Evolutionary conservation across 2,888 invertebrate species (phyloP), one percentile per base, ranked within the genome.

Genomic region (Crossocerus cetratus): DNA sequence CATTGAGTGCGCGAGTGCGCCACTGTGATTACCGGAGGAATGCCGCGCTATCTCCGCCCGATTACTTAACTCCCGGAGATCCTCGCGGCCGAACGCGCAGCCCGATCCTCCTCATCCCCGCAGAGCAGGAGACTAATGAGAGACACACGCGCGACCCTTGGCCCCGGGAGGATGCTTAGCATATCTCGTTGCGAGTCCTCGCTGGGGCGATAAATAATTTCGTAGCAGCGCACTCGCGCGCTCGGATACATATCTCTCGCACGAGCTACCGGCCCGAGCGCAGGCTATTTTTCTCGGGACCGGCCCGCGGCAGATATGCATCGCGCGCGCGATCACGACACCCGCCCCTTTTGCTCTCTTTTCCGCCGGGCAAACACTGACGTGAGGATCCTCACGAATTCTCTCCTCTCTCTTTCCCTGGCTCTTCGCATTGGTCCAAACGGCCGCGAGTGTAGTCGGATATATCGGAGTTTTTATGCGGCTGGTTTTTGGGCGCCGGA

Each of bases 141-240:
- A 43, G 32, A 58, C 21, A 55, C 22, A 61, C 42, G 67, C 23
- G 3, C 54, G 54, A n/a, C 55, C 68, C 53, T 42, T 55, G 43
- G 59, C 65, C 62, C 65, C 65, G 22, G 23, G 65, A 67, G 71
- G 66, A 75, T 75, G 66, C 69, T 75, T 62, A 70, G 54, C 66
- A 58, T 69, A 55, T 72, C 75, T 67, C 69, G 66, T 69, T 32
- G 32, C 32, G 32, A 11, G 4, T 11, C 11, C 66, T 64, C 69
- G 55, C 5, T 43, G 49, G 1, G 65, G 57, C 53, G 65, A 69
- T 77, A 77, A 77, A 77, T 77, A 77, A 75, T 76, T 75, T 76
- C 43, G 63, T 69, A 55, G 42, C 60, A 60, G 43, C 54, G 62
- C 60, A n/a, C n/a, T n/a, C n/a, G n/a, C n/a, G n/a, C 45, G 4